Percentiles rank a stretch among this genome's conserved stretches.
Evolutionary conservation across 2,113 vertebrate species (phyloP).

Genomic region (Callochromis pleurospilus): DNA sequence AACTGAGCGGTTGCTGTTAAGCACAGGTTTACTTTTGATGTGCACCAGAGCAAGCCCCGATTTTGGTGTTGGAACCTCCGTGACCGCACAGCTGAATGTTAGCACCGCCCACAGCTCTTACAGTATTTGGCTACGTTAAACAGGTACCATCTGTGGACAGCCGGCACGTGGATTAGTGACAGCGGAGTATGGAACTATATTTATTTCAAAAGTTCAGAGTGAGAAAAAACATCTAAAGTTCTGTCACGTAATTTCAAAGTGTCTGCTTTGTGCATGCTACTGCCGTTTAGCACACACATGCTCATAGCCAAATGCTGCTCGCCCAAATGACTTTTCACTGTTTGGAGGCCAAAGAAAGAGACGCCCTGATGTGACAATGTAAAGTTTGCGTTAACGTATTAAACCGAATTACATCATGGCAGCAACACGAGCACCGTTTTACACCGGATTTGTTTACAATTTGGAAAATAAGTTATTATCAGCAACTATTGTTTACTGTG

Average conservation of each 20-base stretch:
- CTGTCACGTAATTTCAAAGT: background rate
- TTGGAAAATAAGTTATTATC: background rate
- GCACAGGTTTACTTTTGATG: background rate
- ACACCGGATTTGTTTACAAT: background rate
- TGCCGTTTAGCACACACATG: background rate
- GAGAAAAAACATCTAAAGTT: background rate
- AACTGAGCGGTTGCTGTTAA: accelerated
- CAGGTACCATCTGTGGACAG: background rate
- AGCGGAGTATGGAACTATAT: accelerated
- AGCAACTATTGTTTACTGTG: background rate
- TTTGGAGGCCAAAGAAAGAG: background rate
- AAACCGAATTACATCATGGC: background rate
- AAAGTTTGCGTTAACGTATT: background rate
- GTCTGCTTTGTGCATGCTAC: accelerated
- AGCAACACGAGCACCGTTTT: background rate
- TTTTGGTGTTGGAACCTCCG: accelerated
- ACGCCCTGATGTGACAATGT: background rate
- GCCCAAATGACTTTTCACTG: background rate
- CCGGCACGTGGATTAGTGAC: background rate
- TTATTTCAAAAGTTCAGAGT: background rate
- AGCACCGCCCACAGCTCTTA: background rate
- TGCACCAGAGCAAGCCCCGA: background rate
- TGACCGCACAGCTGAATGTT: background rate
- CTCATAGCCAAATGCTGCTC: background rate
- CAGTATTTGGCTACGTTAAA: background rate